Base-by-base conservation (phyloP, 2,888 invertebrate species). In the Empis stercorea region DNA sequence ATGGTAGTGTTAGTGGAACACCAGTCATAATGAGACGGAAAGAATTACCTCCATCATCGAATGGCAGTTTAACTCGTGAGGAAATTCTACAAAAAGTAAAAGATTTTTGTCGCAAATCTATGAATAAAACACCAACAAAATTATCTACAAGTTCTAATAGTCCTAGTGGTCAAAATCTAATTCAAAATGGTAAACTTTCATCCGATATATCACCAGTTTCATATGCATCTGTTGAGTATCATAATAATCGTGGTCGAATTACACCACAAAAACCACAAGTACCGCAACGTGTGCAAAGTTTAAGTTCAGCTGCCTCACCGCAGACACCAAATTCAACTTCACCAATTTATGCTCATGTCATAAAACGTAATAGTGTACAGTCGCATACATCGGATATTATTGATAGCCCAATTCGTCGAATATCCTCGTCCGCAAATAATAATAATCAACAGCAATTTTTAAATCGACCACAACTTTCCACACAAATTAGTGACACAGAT, bases 101-200 rank as follows among this genome's bases (percentile, higher is more conserved):
- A 45, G 67, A 68, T 43, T 69, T 69, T 49, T 69, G 69, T 38
- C 64, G 66, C 13, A 65, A 66, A 47, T 69, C 69, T 9, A 59
- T 68, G 17, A 64, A 59, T 46, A 61, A 61, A 44, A 61, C 64
- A 1, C 61, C 65, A 4, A 60, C 58, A 6, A 53, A 58, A 39
- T 36, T 49, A 10, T 47, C 48, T 15, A 46, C n/a, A 2, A 4
- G 13, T 14, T 3, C 17, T 17, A 11, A 7, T 17, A 36, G 15
- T 14, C 14, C 14, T 15, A 42, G 9, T 27, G 2, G 43, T 48
- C 30, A 46, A 47, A 10, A 43, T 27, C 2, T 27, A 27, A 27
- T 27, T 27, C 23, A 27, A 27, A 52, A 51, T 38, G 42, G 49
- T 3, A 56, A 56, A 48, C 40, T 51, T 1, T 48, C 54, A 2